A percentile compares a stretch with the other conserved stretches of the same genome.
Evolutionary conservation across 2,113 vertebrate species (phyloP).

Genomic region (Scartelaos histophorus): DNA sequence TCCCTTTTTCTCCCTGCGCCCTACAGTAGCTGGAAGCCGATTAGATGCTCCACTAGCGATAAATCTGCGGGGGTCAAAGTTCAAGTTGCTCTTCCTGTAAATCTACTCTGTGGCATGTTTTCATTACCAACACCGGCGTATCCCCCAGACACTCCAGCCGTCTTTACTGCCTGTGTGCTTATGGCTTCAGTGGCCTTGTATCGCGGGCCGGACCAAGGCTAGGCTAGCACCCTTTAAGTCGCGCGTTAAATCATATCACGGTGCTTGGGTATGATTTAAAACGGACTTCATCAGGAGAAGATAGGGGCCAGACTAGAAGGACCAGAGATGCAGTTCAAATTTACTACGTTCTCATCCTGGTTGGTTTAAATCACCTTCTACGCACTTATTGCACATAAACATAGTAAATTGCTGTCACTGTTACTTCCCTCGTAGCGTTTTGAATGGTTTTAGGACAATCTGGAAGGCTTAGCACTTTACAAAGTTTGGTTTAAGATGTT

Average conservation of each 20-base stretch:
- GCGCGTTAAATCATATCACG: constrained; percentile 60
- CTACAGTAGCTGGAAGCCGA: constrained; percentile 47
- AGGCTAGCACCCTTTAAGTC: constrained; percentile 41
- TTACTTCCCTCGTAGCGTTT: constrained; percentile 6
- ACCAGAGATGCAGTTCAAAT: constrained; percentile 52
- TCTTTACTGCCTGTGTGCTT: constrained; percentile 18
- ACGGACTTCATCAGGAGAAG: constrained; percentile 65
- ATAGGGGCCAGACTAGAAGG: constrained; percentile 28
- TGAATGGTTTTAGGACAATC: constrained; percentile 1
- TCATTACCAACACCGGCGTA: constrained; percentile 67
- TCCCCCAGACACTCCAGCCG: constrained; percentile 32
- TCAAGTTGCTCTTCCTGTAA: constrained; percentile 74
- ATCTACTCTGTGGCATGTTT: constrained; percentile 74
- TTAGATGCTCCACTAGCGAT: constrained; percentile 59
- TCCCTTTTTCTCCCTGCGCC: not conserved
- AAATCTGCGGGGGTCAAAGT: constrained; percentile 59
- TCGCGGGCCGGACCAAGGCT: constrained; percentile 56
- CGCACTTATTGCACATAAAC: constrained; percentile 67
- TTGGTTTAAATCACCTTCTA: constrained; percentile 63
- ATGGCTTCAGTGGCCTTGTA: constrained; percentile 56
- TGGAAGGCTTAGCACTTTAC: constrained; percentile 14
- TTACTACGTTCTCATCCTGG: constrained; percentile 61
- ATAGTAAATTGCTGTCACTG: constrained; percentile 10
- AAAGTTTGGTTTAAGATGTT: not conserved
- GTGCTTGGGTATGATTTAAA: constrained; percentile 72